phyloP scores from a whole-genome alignment of 2,113 vertebrate genomes.

The Chaetorhynchus papuensis region DNA sequence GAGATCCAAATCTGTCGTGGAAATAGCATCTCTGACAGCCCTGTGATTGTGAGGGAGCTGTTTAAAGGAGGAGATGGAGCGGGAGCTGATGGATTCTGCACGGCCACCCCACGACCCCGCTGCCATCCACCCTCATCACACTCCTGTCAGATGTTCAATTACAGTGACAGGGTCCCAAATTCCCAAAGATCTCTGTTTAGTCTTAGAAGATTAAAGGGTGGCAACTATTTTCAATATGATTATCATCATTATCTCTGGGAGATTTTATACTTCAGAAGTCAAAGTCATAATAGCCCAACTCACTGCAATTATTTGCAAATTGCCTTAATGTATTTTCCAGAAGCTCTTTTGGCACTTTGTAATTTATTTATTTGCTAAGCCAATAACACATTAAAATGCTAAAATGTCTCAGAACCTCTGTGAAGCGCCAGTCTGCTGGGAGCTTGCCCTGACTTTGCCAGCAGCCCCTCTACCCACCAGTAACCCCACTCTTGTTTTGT shows the following conservation, averaged over 20 bases:
- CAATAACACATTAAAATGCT: not conserved
- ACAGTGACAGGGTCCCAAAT: not conserved
- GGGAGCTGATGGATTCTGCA: not conserved
- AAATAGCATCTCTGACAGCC: not conserved
- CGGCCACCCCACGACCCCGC: not conserved
- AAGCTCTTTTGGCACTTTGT: constrained; percentile 34
- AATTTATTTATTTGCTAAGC: constrained; percentile 65
- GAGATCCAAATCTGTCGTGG: not conserved
- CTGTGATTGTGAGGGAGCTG: not conserved
- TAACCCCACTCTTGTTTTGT: not conserved
- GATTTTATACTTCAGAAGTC: constrained; percentile 63
- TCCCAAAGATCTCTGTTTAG: constrained; percentile 29
- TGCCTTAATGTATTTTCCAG: constrained; percentile 62
- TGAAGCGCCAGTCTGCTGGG: not conserved
- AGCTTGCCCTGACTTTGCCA: not conserved
- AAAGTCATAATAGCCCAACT: constrained; percentile 44
- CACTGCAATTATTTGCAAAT: constrained; percentile 67
- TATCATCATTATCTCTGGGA: constrained; percentile 57
- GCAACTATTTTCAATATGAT: constrained; percentile 57
- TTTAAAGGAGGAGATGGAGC: not conserved
- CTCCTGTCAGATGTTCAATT: constrained; percentile 22
- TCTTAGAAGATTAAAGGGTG: constrained; percentile 60
- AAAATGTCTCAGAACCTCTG: not conserved
- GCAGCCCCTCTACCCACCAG: not conserved
- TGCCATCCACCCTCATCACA: not conserved